Evolutionary conservation across 2,797 vertebrate species (phyloP).

Genomic region (Numenius phaeopus): DNA sequence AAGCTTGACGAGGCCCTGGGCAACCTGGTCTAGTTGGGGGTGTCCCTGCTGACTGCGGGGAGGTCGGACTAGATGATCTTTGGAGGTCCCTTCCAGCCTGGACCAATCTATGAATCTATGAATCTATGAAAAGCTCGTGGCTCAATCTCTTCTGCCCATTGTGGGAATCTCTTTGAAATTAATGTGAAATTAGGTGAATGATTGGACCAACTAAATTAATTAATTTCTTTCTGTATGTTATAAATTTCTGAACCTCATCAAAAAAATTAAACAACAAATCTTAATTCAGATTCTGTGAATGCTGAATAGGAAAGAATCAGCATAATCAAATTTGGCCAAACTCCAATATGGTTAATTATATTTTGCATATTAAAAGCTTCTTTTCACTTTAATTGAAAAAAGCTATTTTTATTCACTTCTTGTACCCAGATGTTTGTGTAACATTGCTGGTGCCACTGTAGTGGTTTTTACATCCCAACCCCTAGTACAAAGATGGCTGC

Average conservation of each 20-base stretch:
- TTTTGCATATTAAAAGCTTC: conserved; percentile 68
- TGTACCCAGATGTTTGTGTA: conserved; percentile 21
- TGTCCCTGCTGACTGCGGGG: too few relatives aligned
- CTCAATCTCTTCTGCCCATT: not conserved
- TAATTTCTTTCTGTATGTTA: conserved; percentile 8
- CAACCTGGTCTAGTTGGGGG: too few relatives aligned
- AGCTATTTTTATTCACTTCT: conserved; percentile 63
- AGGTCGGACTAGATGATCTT: too few relatives aligned
- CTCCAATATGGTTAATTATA: conserved; percentile 73
- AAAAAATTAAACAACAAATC: conserved; percentile 48
- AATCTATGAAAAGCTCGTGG: too few relatives aligned
- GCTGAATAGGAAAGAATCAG: not conserved
- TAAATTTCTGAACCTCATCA: conserved; percentile 48
- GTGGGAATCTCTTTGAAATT: not conserved
- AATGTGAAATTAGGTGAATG: not conserved
- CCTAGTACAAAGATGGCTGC: not conserved
- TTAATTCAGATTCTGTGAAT: conserved; percentile 68
- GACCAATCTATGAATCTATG: too few relatives aligned
- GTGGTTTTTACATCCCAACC: not conserved
- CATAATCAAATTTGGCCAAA: conserved; percentile 62
- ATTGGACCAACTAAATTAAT: not conserved
- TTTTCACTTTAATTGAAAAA: conserved; percentile 69
- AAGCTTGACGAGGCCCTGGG: too few relatives aligned
- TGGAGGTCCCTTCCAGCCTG: too few relatives aligned
- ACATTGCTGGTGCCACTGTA: conserved; percentile 12